phyloP scores from a whole-genome alignment of 2,113 vertebrate genomes.

The Pseudolaguvia tuberculata region DNA sequence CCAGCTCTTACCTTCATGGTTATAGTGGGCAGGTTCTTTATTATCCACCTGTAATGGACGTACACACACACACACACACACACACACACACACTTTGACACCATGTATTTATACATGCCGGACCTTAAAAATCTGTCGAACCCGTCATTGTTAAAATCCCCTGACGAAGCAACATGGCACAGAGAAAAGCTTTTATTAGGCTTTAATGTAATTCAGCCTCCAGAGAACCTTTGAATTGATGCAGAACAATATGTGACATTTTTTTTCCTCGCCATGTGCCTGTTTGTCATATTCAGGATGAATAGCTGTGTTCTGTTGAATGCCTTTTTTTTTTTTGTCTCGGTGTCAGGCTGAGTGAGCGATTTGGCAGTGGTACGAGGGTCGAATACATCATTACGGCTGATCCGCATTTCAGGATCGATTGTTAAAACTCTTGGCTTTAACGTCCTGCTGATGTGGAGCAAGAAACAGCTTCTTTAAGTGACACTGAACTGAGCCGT shows the following conservation, averaged over 20 bases:
- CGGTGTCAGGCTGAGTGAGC: conserved; percentile 1
- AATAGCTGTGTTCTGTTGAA: conserved; percentile 15
- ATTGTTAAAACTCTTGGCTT: conserved; percentile 16
- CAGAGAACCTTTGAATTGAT: conserved; percentile 19
- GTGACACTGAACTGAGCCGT: too few species aligned
- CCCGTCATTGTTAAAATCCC: conserved; percentile 15
- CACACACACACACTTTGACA: not conserved
- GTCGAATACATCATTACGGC: conserved; percentile 11
- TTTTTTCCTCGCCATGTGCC: not conserved
- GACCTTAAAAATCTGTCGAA: not conserved
- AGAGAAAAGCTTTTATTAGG: conserved; percentile 28
- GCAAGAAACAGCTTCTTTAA: not conserved
- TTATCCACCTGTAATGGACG: not conserved
- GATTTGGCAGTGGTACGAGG: not conserved
- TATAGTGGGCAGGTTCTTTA: not conserved
- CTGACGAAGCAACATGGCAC: conserved; percentile 31
- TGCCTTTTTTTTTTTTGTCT: conserved; percentile 19
- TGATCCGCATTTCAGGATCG: conserved; percentile 5
- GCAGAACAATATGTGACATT: conserved; percentile 22
- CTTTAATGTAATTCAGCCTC: conserved; percentile 12
- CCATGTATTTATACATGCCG: conserved; percentile 19
- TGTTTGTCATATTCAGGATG: conserved; percentile 17
- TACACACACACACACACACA: too few species aligned
- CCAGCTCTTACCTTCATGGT: conserved; percentile 26
- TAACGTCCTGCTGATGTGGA: not conserved